Conservation (phyloP, 2,888 invertebrate species). For the Drosophila melanosoma region DNA sequence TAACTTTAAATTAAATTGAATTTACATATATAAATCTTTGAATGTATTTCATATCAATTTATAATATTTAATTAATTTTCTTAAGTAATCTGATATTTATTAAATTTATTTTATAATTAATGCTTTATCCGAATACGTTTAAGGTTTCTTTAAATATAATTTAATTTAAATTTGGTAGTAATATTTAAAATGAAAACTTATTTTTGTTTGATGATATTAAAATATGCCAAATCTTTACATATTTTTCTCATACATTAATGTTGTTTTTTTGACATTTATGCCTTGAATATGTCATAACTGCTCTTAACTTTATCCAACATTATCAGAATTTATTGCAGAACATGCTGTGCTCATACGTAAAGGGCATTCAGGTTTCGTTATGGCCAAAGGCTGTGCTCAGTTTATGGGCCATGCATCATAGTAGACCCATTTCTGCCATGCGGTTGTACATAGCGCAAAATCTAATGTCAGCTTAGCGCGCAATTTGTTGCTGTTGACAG, state of each 20-base stretch:
- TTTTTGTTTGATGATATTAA: background rate
- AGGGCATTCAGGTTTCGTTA: slow-evolving; percentile 37
- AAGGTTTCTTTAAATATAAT: background rate
- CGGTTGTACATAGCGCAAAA: slow-evolving; percentile 60
- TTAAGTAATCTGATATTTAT: background rate
- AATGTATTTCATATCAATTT: background rate
- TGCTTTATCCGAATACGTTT: background rate
- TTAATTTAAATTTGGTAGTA: background rate
- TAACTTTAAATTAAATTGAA: background rate
- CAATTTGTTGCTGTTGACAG: slow-evolving; percentile 77
- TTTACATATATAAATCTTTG: background rate
- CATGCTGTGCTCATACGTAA: background rate
- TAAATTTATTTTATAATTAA: background rate
- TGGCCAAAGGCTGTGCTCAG: slow-evolving; percentile 22
- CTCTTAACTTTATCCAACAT: background rate
- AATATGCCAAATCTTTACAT: background rate
- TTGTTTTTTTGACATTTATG: background rate
- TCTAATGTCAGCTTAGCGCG: slow-evolving; percentile 78
- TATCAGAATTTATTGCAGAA: background rate
- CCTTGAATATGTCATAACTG: background rate
- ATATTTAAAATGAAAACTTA: background rate
- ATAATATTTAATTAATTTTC: background rate
- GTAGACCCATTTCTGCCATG: slow-evolving; percentile 61
- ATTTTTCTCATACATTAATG: background rate
- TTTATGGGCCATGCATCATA: slow-evolving; percentile 57